These are phyloP conservation scores for Turritopsis rubra DNA, from an alignment of 30 jellyfish, hydroid and myxozoan species.

Conservation along the genomic window DNA sequence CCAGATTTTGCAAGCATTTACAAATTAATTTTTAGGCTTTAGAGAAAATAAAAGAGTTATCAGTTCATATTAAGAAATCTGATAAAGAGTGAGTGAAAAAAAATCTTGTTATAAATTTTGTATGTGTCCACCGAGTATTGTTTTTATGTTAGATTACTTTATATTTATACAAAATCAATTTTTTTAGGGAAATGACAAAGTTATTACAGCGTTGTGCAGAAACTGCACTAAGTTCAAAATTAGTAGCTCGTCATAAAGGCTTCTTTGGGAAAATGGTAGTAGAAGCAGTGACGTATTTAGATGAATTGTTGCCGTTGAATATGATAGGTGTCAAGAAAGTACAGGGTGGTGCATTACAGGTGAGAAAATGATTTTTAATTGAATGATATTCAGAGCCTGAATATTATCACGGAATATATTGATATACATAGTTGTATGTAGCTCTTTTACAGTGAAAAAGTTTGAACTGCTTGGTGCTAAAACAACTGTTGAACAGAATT, in stretches of 20 bases:
- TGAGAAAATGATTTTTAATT: too few species aligned
- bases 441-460: too few species aligned
- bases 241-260: slow-evolving; percentile 86
- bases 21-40: neutral
- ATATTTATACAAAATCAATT: neutral
- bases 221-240: slow-evolving; percentile 88
- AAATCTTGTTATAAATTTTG: neutral
- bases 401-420: too few species aligned
- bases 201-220: slow-evolving; percentile 94
- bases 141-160: too few species aligned
- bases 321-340: slow-evolving; percentile 97
- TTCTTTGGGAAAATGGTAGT: slow-evolving; percentile 88
- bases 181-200: slow-evolving; percentile 83
- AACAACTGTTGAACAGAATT: too few species aligned
- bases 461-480: too few species aligned
- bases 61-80: slow-evolving; percentile 83
- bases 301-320: slow-evolving; percentile 83
- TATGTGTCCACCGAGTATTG: too few species aligned
- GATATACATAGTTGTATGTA: too few species aligned
- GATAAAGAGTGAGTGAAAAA: slow-evolving; percentile 67
- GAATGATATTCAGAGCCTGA: too few species aligned
- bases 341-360: slow-evolving; percentile 97
- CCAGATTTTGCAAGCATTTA: neutral
- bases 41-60: slow-evolving; percentile 32
- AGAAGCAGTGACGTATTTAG: slow-evolving; percentile 92